These are phyloP conservation scores for Electrophaes corylata DNA, from an alignment of 2,888 invertebrate species.

Conservation along the genomic window DNA sequence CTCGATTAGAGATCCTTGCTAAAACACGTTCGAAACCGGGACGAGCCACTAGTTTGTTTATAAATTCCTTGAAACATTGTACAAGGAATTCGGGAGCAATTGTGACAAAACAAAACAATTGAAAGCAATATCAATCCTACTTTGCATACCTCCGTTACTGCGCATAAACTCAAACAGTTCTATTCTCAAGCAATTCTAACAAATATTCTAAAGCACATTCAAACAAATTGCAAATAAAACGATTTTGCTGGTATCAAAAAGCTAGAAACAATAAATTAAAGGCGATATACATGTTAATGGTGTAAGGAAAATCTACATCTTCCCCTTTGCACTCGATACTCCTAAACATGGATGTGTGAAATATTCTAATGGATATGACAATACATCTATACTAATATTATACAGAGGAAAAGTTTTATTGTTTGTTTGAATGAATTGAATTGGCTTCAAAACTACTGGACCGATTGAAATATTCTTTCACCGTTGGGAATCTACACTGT, in stretches of 20 bases:
- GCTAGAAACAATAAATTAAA: slow-evolving; percentile 70
- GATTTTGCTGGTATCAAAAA: slow-evolving; percentile 65
- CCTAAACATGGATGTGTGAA: slow-evolving; percentile 30
- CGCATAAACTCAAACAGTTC: slow-evolving; percentile 31
- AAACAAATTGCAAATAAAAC: slow-evolving; percentile 61
- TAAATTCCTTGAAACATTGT: too few species aligned
- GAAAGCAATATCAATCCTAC: slow-evolving; percentile 1
- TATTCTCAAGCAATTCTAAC: slow-evolving; percentile 23
- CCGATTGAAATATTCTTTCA: too few species aligned
- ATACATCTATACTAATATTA: too few species aligned
- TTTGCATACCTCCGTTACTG: slow-evolving; percentile 10
- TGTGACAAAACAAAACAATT: slow-evolving; percentile 15
- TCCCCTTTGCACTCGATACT: slow-evolving; percentile 62
- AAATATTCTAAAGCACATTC: slow-evolving; percentile 33
- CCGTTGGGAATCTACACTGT: too few species aligned
- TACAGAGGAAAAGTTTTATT: too few species aligned
- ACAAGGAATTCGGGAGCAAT: not conserved
- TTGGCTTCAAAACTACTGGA: too few species aligned
- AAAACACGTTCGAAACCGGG: too few species aligned
- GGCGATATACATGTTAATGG: slow-evolving; percentile 79
- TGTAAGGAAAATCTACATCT: slow-evolving; percentile 71
- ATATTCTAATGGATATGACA: slow-evolving; percentile 44
- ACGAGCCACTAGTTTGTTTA: too few species aligned
- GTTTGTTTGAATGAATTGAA: too few species aligned
- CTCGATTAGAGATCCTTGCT: too few species aligned